Evolutionary conservation across 2,113 vertebrate species (phyloP), one percentile per base, ranked within the genome.

Genomic region (Calidris pygmaea): DNA sequence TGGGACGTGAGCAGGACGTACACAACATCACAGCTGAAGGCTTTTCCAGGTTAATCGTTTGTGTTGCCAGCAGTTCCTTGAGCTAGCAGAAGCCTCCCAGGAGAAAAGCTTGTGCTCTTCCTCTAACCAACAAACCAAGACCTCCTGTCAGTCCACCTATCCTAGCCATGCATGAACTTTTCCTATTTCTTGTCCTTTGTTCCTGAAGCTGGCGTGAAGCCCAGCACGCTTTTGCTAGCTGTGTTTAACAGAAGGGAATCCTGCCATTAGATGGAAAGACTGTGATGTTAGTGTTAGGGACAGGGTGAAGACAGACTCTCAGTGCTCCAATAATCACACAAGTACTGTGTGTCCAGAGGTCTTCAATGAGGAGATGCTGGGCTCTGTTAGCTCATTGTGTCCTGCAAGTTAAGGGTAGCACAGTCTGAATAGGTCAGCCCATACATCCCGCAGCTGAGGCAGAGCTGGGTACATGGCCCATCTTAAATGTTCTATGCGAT

Each of bases 201-300:
- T 86, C 37, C 55, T 70, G 53, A 77, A 84, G 63, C 37, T 82
- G 58, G 45, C 17, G 30, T 76, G 39, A 56, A 80, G 65, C 75
- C 50, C 37, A 27, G 32, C 20, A 7, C 10, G 52, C 16, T 82
- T 78, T 76, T 94, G 77, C 55, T 55, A 74, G 79, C 74, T 72
- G 70, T 30, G n/a, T 68, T 89, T 65, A 53, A 30, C 43, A 53
- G 59, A 63, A 77, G 29, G n/a, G 32, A 80, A 21, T 73, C 48
- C 19, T 92, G 55, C 37, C 48, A 76, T 79, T 67, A 60, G 22
- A 43, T 87, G 18, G 53, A 53, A 72, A 32, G 58, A 23, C 12
- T 1, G 0, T 50, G 30, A 0, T 82, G 24, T 22, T 2, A 4
- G 5, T 78, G 21, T 63, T 53, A 68, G 39, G 39, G 13, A 29